Base-by-base conservation (phyloP, 2,888 invertebrate species). In the Euzophera pinguis region DNA sequence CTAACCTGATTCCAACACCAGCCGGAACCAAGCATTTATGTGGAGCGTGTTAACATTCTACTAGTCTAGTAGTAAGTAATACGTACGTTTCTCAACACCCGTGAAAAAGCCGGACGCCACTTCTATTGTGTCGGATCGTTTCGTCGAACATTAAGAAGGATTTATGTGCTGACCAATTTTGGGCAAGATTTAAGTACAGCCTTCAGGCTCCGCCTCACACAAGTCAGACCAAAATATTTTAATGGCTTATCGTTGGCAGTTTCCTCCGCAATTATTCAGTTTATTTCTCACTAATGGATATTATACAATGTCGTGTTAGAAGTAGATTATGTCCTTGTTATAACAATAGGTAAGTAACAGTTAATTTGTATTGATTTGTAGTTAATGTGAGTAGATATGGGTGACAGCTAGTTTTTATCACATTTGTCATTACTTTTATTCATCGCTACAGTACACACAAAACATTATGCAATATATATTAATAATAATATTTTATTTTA, bases 111-210 rank as follows among this genome's bases (percentile, higher is more conserved):
- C 58, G 54, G 47, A 63, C 71, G 63, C 67, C 62, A 55, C 61
- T 65, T 62, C 69, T 67, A 75, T 81, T 77, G 78, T 77, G 70
- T 65, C 52, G 61, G 68, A 66, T 73, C 78, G 74, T 72, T 74
- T 66, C 72, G 65, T 67, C 71, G 66, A 67, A 75, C 81, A 78
- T 81, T 81, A 81, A 78, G 62, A 58, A 56, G 61, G 75, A 80
- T 81, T 83, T 81, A 80, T 69, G 70, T 64, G 59, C 62, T 3
- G 62, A 66, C 70, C 79, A 78, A 78, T 80, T 80, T 82, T 75
- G 78, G 74, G 72, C 69, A 71, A 67, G 71, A 73, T 75, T 79
- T 80, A 75, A 79, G 75, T 77, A 75, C 69, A 71, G 67, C 66
- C 64, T 64, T 71, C 75, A 77, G 68, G 69, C 64, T 59, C 63